Percentiles rank a stretch among this genome's conserved stretches.
phyloP scores from a whole-genome alignment of 2,113 vertebrate species.

The rat (Rattus norvegicus) region DNA sequence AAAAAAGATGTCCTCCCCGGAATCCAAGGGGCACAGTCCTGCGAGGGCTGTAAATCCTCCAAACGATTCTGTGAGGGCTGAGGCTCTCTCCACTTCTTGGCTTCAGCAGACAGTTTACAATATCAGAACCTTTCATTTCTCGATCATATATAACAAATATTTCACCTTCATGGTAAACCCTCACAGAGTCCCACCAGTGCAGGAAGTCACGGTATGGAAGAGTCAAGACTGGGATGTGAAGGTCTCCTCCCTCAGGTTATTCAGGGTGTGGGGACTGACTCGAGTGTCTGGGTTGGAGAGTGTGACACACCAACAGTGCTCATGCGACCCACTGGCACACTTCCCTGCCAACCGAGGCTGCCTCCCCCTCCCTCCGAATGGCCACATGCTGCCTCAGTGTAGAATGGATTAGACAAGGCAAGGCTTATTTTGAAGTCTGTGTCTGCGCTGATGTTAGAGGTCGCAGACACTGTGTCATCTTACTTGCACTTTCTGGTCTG shows the following conservation, averaged over 20 bases:
- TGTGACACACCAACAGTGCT: not conserved
- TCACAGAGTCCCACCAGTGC: not conserved
- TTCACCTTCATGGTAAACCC: not conserved
- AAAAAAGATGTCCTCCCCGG: not conserved
- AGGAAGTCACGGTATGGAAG: not conserved
- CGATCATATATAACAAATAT: not conserved
- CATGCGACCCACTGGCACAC: too few species aligned
- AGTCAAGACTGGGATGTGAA: not conserved
- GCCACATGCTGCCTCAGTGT: not conserved
- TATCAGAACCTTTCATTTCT: not conserved
- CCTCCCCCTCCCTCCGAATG: not conserved
- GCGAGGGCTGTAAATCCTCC: not conserved
- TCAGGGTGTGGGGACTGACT: not conserved
- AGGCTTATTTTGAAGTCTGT: not conserved
- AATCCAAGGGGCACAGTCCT: not conserved
- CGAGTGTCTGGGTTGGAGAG: not conserved
- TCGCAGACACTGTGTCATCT: not conserved
- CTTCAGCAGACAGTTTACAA: not conserved
- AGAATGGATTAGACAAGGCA: not conserved
- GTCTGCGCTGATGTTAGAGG: not conserved
- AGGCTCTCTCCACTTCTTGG: not conserved
- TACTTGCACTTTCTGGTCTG: not conserved
- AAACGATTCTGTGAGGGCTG: not conserved
- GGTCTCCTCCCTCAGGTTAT: not conserved
- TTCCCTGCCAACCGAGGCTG: not conserved